Evolutionary conservation across 2,797 vertebrate genomes (phyloP).

Genomic region (Enteromius viviparus): DNA sequence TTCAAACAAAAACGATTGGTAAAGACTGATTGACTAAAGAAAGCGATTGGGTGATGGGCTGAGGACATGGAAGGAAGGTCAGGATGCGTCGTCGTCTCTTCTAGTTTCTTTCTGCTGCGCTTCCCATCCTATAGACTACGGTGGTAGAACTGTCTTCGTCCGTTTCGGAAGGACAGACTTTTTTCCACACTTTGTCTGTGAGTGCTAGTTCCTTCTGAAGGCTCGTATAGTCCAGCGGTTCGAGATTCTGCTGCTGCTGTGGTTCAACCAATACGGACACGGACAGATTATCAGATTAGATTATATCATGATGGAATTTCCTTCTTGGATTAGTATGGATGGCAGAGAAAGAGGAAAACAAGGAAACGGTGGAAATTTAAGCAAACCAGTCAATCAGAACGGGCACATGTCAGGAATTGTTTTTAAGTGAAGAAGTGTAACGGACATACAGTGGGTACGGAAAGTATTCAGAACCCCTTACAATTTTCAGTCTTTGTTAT

Average conservation of each 20-base stretch:
- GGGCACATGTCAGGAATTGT: neutral
- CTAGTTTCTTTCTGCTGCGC: slow-evolving; percentile 76
- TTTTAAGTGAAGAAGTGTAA: neutral
- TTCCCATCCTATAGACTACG: slow-evolving; percentile 97
- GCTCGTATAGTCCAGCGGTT: slow-evolving; percentile 96
- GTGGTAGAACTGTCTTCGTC: slow-evolving; percentile 93
- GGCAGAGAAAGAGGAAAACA: slow-evolving; percentile 6
- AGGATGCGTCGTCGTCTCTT: neutral
- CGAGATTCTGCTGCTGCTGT: slow-evolving; percentile 89
- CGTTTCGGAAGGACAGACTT: slow-evolving; percentile 89
- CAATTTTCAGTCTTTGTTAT: no score
- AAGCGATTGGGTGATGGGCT: neutral
- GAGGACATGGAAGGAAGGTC: neutral
- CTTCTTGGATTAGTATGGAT: slow-evolving; percentile 29
- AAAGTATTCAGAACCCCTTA: no score
- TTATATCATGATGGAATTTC: slow-evolving; percentile 52
- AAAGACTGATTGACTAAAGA: no score
- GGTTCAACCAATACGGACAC: slow-evolving; percentile 70
- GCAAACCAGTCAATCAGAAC: neutral
- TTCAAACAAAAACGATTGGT: neutral
- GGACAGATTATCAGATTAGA: slow-evolving; percentile 90
- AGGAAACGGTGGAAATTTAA: neutral
- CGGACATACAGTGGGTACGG: no score
- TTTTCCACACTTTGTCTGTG: slow-evolving; percentile 95
- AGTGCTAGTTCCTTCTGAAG: slow-evolving; percentile 95